Evolutionary conservation across 2,797 vertebrate species (phyloP), one percentile per base, ranked within the genome.

Genomic region (Amazona ochrocephala): DNA sequence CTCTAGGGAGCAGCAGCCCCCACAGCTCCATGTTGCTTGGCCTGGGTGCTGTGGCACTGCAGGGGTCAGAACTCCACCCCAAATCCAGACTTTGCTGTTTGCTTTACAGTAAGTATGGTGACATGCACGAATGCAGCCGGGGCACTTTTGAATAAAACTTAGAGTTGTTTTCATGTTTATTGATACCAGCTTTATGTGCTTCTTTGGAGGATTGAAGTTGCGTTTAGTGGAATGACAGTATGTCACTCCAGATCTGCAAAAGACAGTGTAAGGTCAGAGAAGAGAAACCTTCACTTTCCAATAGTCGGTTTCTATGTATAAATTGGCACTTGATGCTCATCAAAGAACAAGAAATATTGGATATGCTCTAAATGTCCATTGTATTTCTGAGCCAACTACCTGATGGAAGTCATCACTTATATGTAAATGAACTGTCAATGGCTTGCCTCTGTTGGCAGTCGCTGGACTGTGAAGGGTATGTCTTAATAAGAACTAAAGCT

Each of bases 381-480:
- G 98, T 98, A 97, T 98, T 98, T 97, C 97, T 97, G 97, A 98
- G 98, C 98, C 98, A 97, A 97, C 97, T 98, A 98, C 98, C 98
- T 99, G 98, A 99, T 99, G 98, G 98, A 99, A 99, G 98, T 98
- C 98, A 99, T 99, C 98, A 98, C 98, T 99, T 99, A 99, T 98
- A 97, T 98, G 97, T 98, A 99, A 98, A 99, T 99, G 98, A 98
- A 98, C 98, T 99, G 99, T 99, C 98, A 98, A 96, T 98, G 96
- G 94, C 97, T 98, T 95, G 97, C 98, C 98, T 98, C 98, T 93
- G 98, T 97, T 98, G 97, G 98, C 98, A 98, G 97, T 97, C 97
- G 97, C 95, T 97, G 98, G 98, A 98, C 98, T 98, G 98, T 99
- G 99, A 99, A 99, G 99, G 98, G 98, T 99, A 99, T 97, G 98